These are phyloP conservation scores for Spodoptera frugiperda DNA, from an alignment of 1,140 invertebrate species.

Conservation along the genomic window DNA sequence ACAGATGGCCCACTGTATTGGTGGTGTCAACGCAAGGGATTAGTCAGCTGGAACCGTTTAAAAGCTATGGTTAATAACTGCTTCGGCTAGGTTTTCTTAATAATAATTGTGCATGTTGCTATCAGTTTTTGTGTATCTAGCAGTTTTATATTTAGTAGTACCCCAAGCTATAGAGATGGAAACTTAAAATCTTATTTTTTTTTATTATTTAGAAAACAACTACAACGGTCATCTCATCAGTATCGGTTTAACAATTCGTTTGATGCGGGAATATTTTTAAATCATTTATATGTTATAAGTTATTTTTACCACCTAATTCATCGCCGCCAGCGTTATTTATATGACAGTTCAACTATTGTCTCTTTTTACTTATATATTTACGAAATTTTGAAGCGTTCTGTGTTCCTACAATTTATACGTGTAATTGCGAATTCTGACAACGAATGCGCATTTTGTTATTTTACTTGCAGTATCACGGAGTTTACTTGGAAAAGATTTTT, in stretches of 20 bases:
- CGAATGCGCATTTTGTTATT: conserved; percentile 73
- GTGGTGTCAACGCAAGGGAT: conserved; percentile 29
- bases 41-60: conserved; percentile 3
- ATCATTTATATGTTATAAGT: neutral
- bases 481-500: conserved; percentile 81
- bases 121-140: too few relatives aligned
- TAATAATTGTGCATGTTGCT: too few relatives aligned
- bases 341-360: conserved; percentile 77
- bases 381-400: conserved; percentile 66
- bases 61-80: neutral
- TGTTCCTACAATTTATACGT: conserved; percentile 54
- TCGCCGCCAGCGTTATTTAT: conserved; percentile 71
- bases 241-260: too few relatives aligned
- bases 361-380: conserved; percentile 77
- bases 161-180: too few relatives aligned
- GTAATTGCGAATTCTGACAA: conserved; percentile 74
- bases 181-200: too few relatives aligned
- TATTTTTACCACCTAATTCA: conserved; percentile 64
- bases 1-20: conserved; percentile 71
- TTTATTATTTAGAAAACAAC: too few relatives aligned
- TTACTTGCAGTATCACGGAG: conserved; percentile 77
- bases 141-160: too few relatives aligned
- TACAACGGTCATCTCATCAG: too few relatives aligned
- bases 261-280: neutral
- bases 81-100: neutral